Conservation (phyloP, 2,888 invertebrate species). For the Drosophila paranaensis region DNA sequence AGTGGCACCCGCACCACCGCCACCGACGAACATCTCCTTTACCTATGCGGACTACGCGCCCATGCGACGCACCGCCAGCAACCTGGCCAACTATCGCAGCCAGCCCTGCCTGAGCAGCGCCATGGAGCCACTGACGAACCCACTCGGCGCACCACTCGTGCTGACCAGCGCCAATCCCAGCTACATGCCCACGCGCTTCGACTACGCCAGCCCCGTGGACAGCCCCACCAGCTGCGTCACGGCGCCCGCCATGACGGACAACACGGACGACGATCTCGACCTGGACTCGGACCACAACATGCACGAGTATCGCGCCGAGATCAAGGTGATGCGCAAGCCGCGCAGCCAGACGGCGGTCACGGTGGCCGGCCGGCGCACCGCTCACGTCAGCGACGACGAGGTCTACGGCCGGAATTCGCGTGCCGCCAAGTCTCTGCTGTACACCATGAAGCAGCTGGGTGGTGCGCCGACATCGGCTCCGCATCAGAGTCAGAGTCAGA, state of each 20-base stretch:
- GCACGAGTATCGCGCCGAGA: constrained; percentile 88
- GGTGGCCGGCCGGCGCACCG: constrained; percentile 80
- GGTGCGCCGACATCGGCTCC: neutral
- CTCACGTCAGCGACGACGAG: constrained; percentile 85
- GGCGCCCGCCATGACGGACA: constrained; percentile 65
- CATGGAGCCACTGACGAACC: constrained; percentile 85
- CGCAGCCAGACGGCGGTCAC: constrained; percentile 90
- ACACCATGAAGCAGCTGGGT: constrained; percentile 86
- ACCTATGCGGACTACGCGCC: constrained; percentile 76
- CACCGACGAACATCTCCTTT: constrained; percentile 80
- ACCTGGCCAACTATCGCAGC: constrained; percentile 68
- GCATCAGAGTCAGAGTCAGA: too few relatives aligned
- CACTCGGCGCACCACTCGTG: constrained; percentile 82
- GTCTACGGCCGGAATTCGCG: constrained; percentile 85
- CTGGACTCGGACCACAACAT: constrained; percentile 85
- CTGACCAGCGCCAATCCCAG: constrained; percentile 81
- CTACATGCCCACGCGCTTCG: constrained; percentile 61
- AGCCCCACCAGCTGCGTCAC: constrained; percentile 79
- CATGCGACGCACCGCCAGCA: constrained; percentile 32
- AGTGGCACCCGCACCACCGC: constrained; percentile 48
- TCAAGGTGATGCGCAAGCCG: constrained; percentile 91
- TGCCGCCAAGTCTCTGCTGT: constrained; percentile 86
- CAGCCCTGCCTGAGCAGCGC: constrained; percentile 86
- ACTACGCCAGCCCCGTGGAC: constrained; percentile 71
- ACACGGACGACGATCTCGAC: constrained; percentile 82